A percentile compares a stretch with the other conserved stretches of the same genome.
Conservation (phyloP, 1,140 invertebrate species). For the Calephelis nemesis region DNA sequence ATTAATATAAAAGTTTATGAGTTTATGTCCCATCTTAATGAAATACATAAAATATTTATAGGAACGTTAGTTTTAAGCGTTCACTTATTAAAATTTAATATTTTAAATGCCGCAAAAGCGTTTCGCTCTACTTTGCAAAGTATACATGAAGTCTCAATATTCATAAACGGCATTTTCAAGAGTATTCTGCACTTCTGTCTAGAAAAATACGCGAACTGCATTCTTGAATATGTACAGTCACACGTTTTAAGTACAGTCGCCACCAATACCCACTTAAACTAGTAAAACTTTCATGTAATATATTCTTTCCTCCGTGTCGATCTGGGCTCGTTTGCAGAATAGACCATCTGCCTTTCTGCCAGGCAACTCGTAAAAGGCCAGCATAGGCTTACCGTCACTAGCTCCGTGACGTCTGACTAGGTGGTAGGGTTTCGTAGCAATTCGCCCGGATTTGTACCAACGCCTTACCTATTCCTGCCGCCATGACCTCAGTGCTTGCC, state of each 20-base stretch:
- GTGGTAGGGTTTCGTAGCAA: too few relatives aligned
- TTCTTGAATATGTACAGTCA: background rate
- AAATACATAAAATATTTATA: background rate
- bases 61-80: constrained; percentile 7
- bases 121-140: constrained; percentile 7
- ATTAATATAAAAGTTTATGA: background rate
- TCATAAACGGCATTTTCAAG: constrained; percentile 16
- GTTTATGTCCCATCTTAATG: background rate
- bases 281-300: too few relatives aligned
- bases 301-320: too few relatives aligned
- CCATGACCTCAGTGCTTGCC: too few relatives aligned
- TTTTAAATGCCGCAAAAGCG: constrained; percentile 10
- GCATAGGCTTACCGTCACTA: too few relatives aligned
- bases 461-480: too few relatives aligned
- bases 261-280: too few relatives aligned
- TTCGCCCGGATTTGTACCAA: too few relatives aligned
- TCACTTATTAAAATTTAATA: constrained; percentile 16
- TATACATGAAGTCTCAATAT: constrained; percentile 12
- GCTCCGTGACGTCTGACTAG: too few relatives aligned
- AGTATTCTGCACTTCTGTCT: constrained; percentile 14
- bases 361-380: too few relatives aligned
- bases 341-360: too few relatives aligned
- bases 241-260: background rate
- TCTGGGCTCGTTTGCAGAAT: too few relatives aligned
- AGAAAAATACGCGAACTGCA: constrained; percentile 7